Base-by-base conservation (phyloP, 2,113 vertebrate genomes). In the Nothobranchius furzeri region DNA sequence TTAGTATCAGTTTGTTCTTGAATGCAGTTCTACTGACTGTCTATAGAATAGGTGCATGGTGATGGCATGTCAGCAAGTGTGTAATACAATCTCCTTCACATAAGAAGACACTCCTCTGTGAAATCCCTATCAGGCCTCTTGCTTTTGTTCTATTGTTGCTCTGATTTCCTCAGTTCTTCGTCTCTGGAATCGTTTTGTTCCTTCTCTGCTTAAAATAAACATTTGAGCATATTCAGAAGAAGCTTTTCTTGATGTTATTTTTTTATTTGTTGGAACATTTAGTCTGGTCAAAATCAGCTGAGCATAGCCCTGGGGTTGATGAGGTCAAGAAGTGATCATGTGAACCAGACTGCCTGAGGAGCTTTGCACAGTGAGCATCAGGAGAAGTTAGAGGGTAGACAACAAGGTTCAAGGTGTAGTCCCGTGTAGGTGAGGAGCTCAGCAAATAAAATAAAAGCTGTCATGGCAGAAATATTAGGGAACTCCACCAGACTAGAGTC, bases 1-100 rank as follows among this genome's bases (percentile, higher is more conserved):
- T 80, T 70, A 76, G 62, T 56, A 76, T 69, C 57, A 45, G 65
- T 69, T 81, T 78, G 75, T 69, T 68, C 52, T 84, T 69, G 24
- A 78, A 60, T 65, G 45, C 70, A 70, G 68, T 62, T 30, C 15
- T 70, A 65, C 47, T 15, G 43, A 78, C 51, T 3, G 12, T 50
- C 0, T 49, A 53, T 8, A 17, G 46, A 65, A 50, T 70, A 63
- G 76, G 30, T 55, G 64, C 49, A 78, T 67, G 75, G 72, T 61
- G 73, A 72, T 63, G 54, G 52, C 64, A 63, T 52, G 64, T 63
- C n/a, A 25, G 20, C 15, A 11, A 6, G 51, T 56, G 12, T 25
- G 55, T 24, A 82, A 84, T 53, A 56, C 8, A 17, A 40, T 17
- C 54, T 58, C 36, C 15, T 56, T 15, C 15, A 35, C 24, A 54